A percentile compares a stretch with the other conserved stretches of the same genome.
Evolutionary conservation across 2,888 invertebrate species (phyloP).

Genomic region (Cryptops parisi): DNA sequence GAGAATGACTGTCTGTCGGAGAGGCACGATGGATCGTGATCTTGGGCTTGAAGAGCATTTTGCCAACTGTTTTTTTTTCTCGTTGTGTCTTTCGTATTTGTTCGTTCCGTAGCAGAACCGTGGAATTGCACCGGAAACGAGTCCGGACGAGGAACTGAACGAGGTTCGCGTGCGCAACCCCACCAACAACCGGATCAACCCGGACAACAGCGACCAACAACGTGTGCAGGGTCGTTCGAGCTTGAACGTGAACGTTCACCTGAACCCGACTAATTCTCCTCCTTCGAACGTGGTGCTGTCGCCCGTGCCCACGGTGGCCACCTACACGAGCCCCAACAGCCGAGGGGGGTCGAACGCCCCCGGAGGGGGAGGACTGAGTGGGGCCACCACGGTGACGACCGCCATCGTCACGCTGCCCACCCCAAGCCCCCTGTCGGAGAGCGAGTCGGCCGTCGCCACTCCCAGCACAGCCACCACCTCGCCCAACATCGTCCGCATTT

Average conservation of each 20-base stretch:
- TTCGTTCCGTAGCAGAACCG: conserved; percentile 7
- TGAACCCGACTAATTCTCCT: conserved; percentile 3
- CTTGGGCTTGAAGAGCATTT: too few species aligned
- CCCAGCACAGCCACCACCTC: conserved; percentile 15
- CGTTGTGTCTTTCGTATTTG: neutral
- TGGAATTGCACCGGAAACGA: conserved; percentile 21
- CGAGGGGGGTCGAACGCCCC: too few species aligned
- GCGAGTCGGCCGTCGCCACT: conserved; percentile 11
- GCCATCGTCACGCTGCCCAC: conserved; percentile 5
- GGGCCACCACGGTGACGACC: conserved; percentile 9
- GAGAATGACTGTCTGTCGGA: too few species aligned
- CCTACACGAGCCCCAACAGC: conserved; percentile 11
- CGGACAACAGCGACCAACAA: neutral
- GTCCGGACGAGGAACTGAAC: conserved; percentile 32
- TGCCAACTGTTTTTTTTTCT: neutral
- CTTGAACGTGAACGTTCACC: conserved; percentile 12
- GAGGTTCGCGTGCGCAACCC: conserved; percentile 34
- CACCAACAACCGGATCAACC: conserved; percentile 6
- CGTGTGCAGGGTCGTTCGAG: conserved; percentile 13
- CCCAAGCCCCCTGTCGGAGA: conserved; percentile 10
- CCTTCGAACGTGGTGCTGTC: conserved; percentile 9
- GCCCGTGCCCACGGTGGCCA: conserved; percentile 12
- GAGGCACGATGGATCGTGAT: too few species aligned
- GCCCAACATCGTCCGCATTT: conserved; percentile 13
- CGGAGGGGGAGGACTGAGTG: too few species aligned